Percentiles rank a stretch among this genome's conserved stretches.
Conservation (phyloP, 2,797 vertebrate genomes). For the Gymnopithys bicolor region DNA sequence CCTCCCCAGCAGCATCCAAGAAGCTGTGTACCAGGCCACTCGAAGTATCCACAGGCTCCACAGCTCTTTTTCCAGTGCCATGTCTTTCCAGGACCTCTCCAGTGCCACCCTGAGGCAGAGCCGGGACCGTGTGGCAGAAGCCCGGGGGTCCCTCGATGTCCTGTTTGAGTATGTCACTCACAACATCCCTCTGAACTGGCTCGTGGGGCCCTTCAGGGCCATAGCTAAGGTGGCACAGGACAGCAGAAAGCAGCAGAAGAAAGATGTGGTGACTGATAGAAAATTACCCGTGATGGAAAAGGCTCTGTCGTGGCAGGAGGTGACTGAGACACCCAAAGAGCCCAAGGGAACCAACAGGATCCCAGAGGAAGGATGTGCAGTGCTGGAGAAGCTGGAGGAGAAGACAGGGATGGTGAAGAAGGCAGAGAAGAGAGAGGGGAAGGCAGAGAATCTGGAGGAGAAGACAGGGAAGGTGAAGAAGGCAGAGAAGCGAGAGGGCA, state of each 20-base stretch:
- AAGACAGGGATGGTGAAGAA: background rate
- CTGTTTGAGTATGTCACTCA: slow-evolving; percentile 84
- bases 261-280: background rate
- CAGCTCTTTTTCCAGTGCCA: slow-evolving; percentile 76
- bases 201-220: slow-evolving; percentile 91
- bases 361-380: background rate
- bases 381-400: background rate
- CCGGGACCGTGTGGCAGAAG: slow-evolving; percentile 69
- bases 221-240: background rate
- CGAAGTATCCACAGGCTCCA: slow-evolving; percentile 84
- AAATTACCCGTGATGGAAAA: background rate
- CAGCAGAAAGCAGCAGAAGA: background rate
- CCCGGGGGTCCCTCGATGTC: slow-evolving; percentile 81
- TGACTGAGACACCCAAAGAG: background rate
- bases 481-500: background rate
- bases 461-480: background rate
- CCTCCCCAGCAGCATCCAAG: slow-evolving; percentile 69
- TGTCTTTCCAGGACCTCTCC: slow-evolving; percentile 81
- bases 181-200: slow-evolving; percentile 88
- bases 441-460: background rate
- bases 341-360: background rate
- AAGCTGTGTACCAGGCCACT: slow-evolving; percentile 76
- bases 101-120: slow-evolving; percentile 80
- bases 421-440: background rate
- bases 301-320: background rate